Conservation (phyloP, 2,888 invertebrate genomes). For the Sericinus montela region DNA sequence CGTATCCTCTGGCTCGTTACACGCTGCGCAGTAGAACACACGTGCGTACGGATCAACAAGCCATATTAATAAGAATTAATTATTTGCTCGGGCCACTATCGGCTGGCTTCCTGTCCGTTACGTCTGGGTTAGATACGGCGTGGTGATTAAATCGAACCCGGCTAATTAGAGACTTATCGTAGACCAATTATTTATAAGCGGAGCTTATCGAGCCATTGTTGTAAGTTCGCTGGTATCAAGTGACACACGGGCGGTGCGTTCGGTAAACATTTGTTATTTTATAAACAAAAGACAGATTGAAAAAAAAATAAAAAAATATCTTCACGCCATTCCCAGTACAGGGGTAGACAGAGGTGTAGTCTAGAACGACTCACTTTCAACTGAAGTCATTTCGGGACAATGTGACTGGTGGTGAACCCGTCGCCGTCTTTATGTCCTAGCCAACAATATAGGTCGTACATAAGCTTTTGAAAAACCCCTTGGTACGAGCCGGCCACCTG, state of each 20-base stretch:
- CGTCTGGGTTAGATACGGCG: constrained; percentile 47
- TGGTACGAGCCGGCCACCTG: no score
- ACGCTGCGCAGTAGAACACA: constrained; percentile 18
- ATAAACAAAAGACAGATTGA: no score
- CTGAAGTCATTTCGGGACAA: no score
- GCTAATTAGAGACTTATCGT: constrained; percentile 72
- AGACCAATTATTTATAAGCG: constrained; percentile 72
- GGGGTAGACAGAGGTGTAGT: no score
- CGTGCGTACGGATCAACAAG: constrained; percentile 29
- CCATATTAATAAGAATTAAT: constrained; percentile 39
- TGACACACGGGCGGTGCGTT: constrained; percentile 34
- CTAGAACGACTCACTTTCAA: no score
- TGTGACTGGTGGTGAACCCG: no score
- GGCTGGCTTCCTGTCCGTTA: constrained; percentile 44
- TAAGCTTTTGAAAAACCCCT: no score
- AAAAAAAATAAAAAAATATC: no score
- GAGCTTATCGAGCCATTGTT: constrained; percentile 69
- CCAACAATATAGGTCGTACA: no score
- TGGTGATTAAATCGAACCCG: constrained; percentile 51
- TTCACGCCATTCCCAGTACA: no score
- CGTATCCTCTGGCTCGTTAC: neutral
- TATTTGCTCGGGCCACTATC: constrained; percentile 31
- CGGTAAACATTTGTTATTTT: constrained; percentile 20
- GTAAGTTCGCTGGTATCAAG: constrained; percentile 32
- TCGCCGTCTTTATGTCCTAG: no score